Conservation (phyloP, 2,888 invertebrate species). For the Pseudanteris insignis region DNA sequence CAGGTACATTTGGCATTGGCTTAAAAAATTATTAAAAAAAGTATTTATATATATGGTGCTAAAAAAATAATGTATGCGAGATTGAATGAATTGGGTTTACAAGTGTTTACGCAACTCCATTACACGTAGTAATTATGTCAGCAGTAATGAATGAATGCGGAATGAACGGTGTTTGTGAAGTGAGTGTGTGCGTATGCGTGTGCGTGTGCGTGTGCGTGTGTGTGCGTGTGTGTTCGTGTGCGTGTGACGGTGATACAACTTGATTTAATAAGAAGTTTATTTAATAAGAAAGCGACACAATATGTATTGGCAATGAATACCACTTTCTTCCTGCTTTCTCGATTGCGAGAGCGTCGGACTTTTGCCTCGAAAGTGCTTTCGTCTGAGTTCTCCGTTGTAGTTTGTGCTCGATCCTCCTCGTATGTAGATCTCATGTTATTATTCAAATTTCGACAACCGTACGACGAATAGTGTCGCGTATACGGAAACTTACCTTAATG, state of each 20-base stretch:
- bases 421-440: conserved; percentile 4
- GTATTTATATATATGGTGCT: too few species aligned
- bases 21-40: too few species aligned
- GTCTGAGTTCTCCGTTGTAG: conserved; percentile 16
- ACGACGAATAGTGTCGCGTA: too few species aligned
- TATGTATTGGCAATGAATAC: conserved; percentile 47
- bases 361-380: conserved; percentile 30
- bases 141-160: conserved; percentile 21
- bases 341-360: conserved; percentile 35
- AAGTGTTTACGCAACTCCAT: conserved; percentile 16
- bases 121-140: conserved; percentile 17
- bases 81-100: too few species aligned
- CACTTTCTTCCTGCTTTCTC: conserved; percentile 55
- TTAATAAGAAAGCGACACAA: conserved; percentile 30
- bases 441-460: too few species aligned
- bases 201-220: too few species aligned
- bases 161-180: too few species aligned
- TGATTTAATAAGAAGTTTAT: conserved; percentile 24
- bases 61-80: too few species aligned
- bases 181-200: too few species aligned
- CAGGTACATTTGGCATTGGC: too few species aligned
- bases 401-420: conserved; percentile 7
- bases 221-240: not conserved
- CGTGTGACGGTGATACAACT: conserved; percentile 10
- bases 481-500: too few species aligned